Evolutionary conservation across 2,113 vertebrate species (phyloP).

Genomic region (Morone chrysops): DNA sequence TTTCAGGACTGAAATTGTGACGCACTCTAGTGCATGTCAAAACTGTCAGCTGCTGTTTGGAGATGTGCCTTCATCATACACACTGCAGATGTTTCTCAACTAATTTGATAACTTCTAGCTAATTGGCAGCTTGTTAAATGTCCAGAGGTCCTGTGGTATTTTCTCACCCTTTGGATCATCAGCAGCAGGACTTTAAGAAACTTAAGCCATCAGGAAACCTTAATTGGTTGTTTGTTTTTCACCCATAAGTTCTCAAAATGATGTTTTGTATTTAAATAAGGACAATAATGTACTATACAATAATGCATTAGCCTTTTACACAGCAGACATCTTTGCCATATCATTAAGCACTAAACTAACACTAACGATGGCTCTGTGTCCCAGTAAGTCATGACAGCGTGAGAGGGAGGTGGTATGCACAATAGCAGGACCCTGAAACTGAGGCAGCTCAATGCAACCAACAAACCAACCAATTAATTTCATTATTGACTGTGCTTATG

Average conservation of each 20-base stretch:
- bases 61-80: conserved; percentile 9
- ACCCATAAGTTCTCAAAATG: background rate
- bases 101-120: conserved; percentile 26
- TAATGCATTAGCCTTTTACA: background rate
- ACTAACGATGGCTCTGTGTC: background rate
- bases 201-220: background rate
- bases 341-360: background rate
- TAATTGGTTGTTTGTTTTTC: background rate
- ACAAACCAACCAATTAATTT: too few relatives aligned
- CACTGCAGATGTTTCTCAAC: conserved; percentile 10
- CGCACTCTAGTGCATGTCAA: conserved; percentile 24
- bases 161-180: conserved; percentile 19
- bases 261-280: background rate
- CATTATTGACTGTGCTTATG: too few relatives aligned
- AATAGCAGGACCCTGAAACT: background rate
- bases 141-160: conserved; percentile 3
- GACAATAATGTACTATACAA: background rate
- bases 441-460: background rate
- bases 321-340: background rate
- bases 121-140: conserved; percentile 36
- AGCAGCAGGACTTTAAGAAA: background rate
- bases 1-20: conserved; percentile 15
- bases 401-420: background rate
- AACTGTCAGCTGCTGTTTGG: conserved; percentile 48
- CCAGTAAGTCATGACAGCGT: background rate